Evolutionary conservation across 2,113 vertebrate genomes (phyloP).

Genomic region (Rissa tridactyla): DNA sequence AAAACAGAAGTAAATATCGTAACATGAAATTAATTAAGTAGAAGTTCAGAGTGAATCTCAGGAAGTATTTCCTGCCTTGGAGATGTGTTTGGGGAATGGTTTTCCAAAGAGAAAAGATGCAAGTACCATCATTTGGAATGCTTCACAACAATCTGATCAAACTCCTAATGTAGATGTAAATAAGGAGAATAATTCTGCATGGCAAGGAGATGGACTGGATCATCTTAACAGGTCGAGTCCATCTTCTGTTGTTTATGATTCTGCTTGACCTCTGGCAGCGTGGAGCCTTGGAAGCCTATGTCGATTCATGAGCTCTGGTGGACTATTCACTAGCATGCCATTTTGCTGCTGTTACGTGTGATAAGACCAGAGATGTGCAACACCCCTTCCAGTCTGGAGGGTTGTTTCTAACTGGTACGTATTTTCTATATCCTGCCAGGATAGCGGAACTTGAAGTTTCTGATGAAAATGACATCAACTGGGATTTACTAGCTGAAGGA

Average conservation of each 20-base stretch:
- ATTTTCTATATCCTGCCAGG: constrained; percentile 75
- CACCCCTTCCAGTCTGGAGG: background rate
- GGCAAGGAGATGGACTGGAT: constrained; percentile 55
- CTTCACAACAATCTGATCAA: background rate
- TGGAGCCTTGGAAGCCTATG: constrained; percentile 61
- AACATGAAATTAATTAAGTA: constrained; percentile 60
- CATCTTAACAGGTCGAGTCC: constrained; percentile 40
- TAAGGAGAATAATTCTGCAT: constrained; percentile 49
- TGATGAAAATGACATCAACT: constrained; percentile 96
- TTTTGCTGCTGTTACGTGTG: constrained; percentile 27
- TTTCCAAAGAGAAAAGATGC: constrained; percentile 33
- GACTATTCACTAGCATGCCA: constrained; percentile 37
- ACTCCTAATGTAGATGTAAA: background rate
- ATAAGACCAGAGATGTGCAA: background rate
- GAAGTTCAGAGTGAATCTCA: constrained; percentile 9
- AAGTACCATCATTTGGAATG: constrained; percentile 34
- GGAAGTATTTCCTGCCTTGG: constrained; percentile 13
- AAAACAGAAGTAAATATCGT: background rate
- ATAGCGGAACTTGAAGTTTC: constrained; percentile 90
- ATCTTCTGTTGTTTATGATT: constrained; percentile 57
- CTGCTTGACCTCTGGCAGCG: constrained; percentile 63
- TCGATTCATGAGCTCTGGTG: constrained; percentile 13
- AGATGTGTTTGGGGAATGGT: constrained; percentile 10
- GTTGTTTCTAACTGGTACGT: constrained; percentile 42
- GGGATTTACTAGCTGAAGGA: constrained; percentile 93